Evolutionary conservation across 2,797 vertebrate genomes (phyloP), one percentile per base, ranked within the genome.

Genomic region (Taenioides sp.): DNA sequence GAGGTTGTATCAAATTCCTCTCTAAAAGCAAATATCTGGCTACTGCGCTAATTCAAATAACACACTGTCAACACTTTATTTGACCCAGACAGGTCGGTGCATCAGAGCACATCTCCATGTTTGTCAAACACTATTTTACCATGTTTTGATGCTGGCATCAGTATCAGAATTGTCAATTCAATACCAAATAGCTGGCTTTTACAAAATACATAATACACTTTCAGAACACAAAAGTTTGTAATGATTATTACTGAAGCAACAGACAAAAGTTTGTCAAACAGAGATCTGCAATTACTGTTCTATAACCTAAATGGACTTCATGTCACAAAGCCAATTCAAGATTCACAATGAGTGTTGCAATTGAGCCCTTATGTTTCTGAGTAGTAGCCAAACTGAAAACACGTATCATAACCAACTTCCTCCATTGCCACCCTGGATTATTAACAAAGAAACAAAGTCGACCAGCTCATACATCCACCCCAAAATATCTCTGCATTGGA

Each of bases 351-450:
- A 91, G 90, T 92, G 92, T 92, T 93, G 92, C 92, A 91, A 93
- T 92, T 92, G 92, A 93, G 92, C 92, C 92, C 92, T 93, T 93
- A 91, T 92, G 89, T 92, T 92, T 92, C 88, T 89, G 90, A 92
- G 90, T 89, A 90, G 90, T 90, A 91, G 91, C 91, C 90, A 83
- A 92, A 92, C 90, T 89, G 81, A 92, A 92, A 91, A 90, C 91
- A 83, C 81, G 83, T 88, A 84, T 89, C 89, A 78, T 83, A 89
- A 86, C 85, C 88, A 87, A 91, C 88, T 74, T 75, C 82, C 81
- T 80, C 79, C 72, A 74, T 79, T 76, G 7, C 79, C 84, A 12
- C 85, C 89, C 87, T 90, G 85, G 25, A 85, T 88, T 87, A 92
- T 87, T 91, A 91, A 90, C 90, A 92, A 91, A 92, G 88, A 91